These are phyloP conservation scores for Phalacrocorax aristotelis DNA, from an alignment of 2,113 vertebrate genomes.

Conservation along the genomic window DNA sequence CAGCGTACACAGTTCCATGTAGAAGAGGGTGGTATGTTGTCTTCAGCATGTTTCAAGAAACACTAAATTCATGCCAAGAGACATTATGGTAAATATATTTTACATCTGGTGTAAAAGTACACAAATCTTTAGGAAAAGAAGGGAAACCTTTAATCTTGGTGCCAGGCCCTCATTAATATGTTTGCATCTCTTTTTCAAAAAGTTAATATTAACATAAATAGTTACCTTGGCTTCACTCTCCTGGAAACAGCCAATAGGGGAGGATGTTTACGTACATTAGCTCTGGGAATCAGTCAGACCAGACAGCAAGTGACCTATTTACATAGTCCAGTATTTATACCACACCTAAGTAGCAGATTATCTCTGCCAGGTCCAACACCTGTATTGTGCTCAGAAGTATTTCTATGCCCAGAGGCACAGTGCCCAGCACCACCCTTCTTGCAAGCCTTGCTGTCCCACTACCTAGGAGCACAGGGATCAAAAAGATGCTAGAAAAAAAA, in stretches of 20 bases:
- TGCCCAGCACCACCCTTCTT: background rate
- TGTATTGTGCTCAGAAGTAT: background rate
- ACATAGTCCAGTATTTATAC: background rate
- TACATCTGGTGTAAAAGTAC: background rate
- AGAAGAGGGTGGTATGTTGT: background rate
- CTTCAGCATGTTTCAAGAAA: background rate
- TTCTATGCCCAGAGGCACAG: background rate
- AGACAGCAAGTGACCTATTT: background rate
- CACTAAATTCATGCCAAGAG: background rate
- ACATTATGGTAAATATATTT: background rate
- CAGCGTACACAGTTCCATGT: background rate
- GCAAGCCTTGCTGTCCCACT: background rate
- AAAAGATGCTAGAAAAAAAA: background rate
- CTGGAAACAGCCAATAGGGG: background rate
- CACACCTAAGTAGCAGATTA: background rate
- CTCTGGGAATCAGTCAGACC: background rate
- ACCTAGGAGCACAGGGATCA: background rate
- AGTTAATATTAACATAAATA: background rate
- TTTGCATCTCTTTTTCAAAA: slow-evolving; percentile 13
- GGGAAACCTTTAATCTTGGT: background rate
- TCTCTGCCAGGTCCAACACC: background rate
- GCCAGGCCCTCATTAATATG: background rate
- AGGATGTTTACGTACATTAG: background rate
- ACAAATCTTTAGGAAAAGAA: background rate
- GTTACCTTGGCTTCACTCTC: slow-evolving; percentile 10